These are phyloP conservation scores for Spodoptera litura DNA, from an alignment of 1,140 invertebrate species.

Conservation along the genomic window DNA sequence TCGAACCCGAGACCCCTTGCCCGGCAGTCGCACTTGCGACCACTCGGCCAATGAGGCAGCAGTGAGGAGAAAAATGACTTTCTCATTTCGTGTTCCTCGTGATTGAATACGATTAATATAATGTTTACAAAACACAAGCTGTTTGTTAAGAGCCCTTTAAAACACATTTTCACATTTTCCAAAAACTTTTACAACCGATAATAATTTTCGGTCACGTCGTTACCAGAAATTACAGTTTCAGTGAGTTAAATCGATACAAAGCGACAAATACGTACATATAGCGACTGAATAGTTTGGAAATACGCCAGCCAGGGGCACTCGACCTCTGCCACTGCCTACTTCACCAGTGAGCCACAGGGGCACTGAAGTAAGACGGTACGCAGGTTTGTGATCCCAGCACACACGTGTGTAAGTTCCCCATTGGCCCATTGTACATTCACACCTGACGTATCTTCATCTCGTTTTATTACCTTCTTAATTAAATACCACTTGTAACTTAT, in stretches of 20 bases:
- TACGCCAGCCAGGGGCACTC: slow-evolving; percentile 66
- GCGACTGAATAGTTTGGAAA: slow-evolving; percentile 64
- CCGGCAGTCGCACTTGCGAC: too few relatives aligned
- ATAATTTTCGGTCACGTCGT: slow-evolving; percentile 37
- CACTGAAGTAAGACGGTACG: slow-evolving; percentile 19
- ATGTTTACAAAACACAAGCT: too few relatives aligned
- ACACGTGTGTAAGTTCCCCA: background rate
- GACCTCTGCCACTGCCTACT: slow-evolving; percentile 59
- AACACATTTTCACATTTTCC: too few relatives aligned
- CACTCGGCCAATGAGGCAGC: too few relatives aligned
- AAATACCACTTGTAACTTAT: slow-evolving; percentile 1
- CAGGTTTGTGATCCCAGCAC: slow-evolving; percentile 11
- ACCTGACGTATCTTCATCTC: background rate
- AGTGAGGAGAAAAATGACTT: too few relatives aligned
- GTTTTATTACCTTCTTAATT: slow-evolving; percentile 15
- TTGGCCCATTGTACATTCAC: too few relatives aligned
- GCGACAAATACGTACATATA: slow-evolving; percentile 56
- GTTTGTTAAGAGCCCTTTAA: too few relatives aligned
- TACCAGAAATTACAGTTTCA: slow-evolving; percentile 73
- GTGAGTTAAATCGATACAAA: slow-evolving; percentile 73
- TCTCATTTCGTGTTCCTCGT: too few relatives aligned
- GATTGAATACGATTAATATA: too few relatives aligned
- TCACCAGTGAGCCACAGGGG: slow-evolving; percentile 33
- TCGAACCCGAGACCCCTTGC: too few relatives aligned
- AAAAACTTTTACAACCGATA: background rate